Evolutionary conservation across 2,113 vertebrate species (phyloP), one percentile per base, ranked within the genome.

Genomic region (Petrocephalus microphthalmus): DNA sequence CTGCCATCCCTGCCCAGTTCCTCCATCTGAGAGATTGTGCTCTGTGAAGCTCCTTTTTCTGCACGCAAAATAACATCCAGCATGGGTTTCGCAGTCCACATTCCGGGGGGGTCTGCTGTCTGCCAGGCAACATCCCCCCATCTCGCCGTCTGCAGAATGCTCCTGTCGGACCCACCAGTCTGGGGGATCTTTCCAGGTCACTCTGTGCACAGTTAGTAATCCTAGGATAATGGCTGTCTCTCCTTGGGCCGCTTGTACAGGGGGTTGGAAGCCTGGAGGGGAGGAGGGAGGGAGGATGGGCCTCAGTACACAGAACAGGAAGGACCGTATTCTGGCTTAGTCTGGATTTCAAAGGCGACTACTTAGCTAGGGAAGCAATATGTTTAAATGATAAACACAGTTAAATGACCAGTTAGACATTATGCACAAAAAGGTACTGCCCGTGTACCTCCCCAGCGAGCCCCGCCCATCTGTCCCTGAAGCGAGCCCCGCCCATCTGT

Each of bases 231-330:
- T 19, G 29, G 33, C 37, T 2, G 71, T 78, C 71, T 78, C 33
- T 78, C 71, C 71, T 78, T 96, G 4, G 97, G 96, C 92, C 97
- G 97, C 93, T 98, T 96, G 94, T 99, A 99, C 88, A 99, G 96
- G 67, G 98, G 98, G 91, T 99, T 99, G 90, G 97, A 97, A 54
- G 98, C 98, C 98, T 99, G 90, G 2, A 90, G 7, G 17, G 57
- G 88, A 0, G 3, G 53, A 5, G 17, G 57, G 88, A 0, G 3
- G 53, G 53, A 89, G 15, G 19, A 19, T 74, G 88, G 60, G 87
- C 29, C 67, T 74, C 67, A 74, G 71, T 78, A 13, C 33, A 78
- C 33, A 42, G 1, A 42, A 19, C 33, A 78, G 17, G 71, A 78
- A 78, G 71, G 71, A 42, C 71, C 71, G 19, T 78, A 37, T 33